These are phyloP conservation scores for Sicus ferrugineus DNA, from an alignment of 2,888 invertebrate species.

Conservation along the genomic window DNA sequence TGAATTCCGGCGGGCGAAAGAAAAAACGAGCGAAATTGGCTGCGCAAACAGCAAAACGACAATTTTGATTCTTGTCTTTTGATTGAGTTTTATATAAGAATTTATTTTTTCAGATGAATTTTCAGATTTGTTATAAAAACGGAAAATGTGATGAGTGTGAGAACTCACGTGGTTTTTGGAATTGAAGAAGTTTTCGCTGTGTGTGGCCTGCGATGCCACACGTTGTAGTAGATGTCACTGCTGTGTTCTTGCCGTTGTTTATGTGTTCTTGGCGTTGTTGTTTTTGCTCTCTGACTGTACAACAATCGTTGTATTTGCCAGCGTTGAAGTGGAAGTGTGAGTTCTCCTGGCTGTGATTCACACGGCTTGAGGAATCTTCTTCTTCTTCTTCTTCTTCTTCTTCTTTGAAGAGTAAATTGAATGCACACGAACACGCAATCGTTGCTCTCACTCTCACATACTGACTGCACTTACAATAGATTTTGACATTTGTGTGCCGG, in stretches of 20 bases:
- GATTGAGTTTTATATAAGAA: too few relatives aligned
- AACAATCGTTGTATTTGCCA: slow-evolving; percentile 13
- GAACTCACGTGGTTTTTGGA: too few relatives aligned
- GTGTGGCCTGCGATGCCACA: slow-evolving; percentile 28
- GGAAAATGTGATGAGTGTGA: too few relatives aligned
- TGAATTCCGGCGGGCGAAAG: too few relatives aligned
- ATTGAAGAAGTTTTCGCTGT: slow-evolving; percentile 21
- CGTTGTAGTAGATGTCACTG: not conserved
- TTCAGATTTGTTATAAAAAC: too few relatives aligned
- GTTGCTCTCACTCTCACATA: not conserved
- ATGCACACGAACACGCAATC: not conserved
- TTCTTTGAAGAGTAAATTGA: not conserved
- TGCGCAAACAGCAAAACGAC: too few relatives aligned
- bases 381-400: too few relatives aligned
- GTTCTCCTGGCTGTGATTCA: not conserved
- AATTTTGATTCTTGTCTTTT: too few relatives aligned
- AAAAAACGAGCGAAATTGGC: too few relatives aligned
- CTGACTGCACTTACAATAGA: not conserved
- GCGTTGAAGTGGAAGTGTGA: slow-evolving; percentile 19
- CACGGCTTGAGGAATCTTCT: not conserved
- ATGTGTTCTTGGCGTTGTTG: slow-evolving; percentile 31
- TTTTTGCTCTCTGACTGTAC: slow-evolving; percentile 11
- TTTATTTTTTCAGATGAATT: too few relatives aligned
- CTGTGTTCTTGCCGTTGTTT: not conserved
- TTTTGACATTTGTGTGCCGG: slow-evolving; percentile 11